These are phyloP conservation scores for Pygathrix nemaeus DNA, from an alignment of 2,113 vertebrate genomes.

Conservation along the genomic window DNA sequence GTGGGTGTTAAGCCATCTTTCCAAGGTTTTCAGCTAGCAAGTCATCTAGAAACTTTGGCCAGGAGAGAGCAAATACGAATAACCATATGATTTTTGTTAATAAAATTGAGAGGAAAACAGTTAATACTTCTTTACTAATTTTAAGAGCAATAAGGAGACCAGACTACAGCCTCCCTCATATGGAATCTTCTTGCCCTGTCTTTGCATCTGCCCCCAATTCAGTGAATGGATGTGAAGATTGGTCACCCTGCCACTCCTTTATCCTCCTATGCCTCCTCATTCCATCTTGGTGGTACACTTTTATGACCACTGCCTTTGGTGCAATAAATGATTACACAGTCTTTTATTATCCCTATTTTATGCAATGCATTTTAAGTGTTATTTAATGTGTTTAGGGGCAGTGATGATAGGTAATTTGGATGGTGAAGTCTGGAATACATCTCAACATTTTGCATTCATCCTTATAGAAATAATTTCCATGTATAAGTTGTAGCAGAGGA, in stretches of 20 bases:
- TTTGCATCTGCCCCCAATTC: not conserved
- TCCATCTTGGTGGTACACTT: not conserved
- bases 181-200: not conserved
- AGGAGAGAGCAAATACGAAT: constrained; percentile 17
- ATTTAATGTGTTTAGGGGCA: not conserved
- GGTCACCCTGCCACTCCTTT: not conserved
- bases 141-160: not conserved
- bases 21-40: constrained; percentile 22
- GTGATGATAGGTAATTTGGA: not conserved
- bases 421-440: not conserved
- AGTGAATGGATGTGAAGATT: not conserved
- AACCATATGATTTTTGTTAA: constrained; percentile 19
- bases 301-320: not conserved
- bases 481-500: not conserved
- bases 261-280: not conserved
- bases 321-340: not conserved
- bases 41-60: not conserved
- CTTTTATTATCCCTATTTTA: not conserved
- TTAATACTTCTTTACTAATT: not conserved
- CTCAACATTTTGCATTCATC: not conserved
- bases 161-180: not conserved
- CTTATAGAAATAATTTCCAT: constrained; percentile 15
- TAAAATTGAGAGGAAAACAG: constrained; percentile 13
- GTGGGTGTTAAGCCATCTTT: not conserved
- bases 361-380: not conserved